Base-by-base conservation (phyloP, 2,113 vertebrate genomes). In the Cariama cristata region DNA sequence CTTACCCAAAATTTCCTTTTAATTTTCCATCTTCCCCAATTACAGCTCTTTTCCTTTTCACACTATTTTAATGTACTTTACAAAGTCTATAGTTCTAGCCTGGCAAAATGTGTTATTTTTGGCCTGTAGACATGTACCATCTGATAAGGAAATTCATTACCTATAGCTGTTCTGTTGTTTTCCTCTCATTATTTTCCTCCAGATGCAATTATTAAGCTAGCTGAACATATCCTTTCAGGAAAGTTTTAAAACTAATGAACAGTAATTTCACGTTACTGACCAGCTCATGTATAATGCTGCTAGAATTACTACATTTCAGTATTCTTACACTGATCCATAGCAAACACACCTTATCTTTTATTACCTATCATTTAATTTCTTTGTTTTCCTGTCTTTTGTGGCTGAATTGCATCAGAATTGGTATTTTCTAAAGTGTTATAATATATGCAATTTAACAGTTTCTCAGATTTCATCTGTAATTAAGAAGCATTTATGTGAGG, bases 41-140 rank as follows among this genome's bases (percentile, higher is more conserved):
- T 23, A 59, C n/a, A 74, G 50, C 47, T 75, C 23, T 91, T 89
- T 88, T 64, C 33, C 16, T 72, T 81, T 90, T 68, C 62, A 50
- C 4, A 6, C 19, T 85, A 45, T 76, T 66, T 84, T 59, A 56
- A 24, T 87, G 14, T 62, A 30, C n/a, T 88, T 88, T 27, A 87
- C 42, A 77, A 91, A 45, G 14, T 74, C 44, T 44, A 4, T 69
- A 63, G 44, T 71, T 92, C 12, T 55, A 56, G 44, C 27, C 52
- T 93, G 77, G 53, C 35, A 91, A 90, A 94, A 94, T 38, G 24
- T 84, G 55, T 64, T 32, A 45, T 21, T 94, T 87, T 91, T 89
- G 76, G 56, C 56, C 56, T 58, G 27, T n/a, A 91, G 81, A 86
- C 38, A 3, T 63, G 44, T 69, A 67, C 75, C 55, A 40, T 53